These are phyloP conservation scores for Agrotis puta DNA, from an alignment of 2,888 invertebrate genomes.

Conservation along the genomic window DNA sequence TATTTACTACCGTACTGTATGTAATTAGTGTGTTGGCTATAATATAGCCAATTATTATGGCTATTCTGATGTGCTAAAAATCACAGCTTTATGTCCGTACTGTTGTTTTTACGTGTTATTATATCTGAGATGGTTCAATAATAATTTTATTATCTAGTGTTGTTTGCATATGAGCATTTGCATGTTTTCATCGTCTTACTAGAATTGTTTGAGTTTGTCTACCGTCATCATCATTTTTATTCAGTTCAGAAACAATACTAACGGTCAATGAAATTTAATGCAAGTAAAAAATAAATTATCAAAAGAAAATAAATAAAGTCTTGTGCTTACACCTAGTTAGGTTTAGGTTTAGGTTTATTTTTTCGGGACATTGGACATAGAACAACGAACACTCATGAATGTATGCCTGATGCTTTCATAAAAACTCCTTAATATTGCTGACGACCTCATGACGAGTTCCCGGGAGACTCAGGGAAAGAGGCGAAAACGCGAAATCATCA, in stretches of 20 bases:
- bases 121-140: slow-evolving; percentile 8
- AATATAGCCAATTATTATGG: slow-evolving; percentile 9
- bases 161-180: slow-evolving; percentile 25
- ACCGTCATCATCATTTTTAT: neutral
- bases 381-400: neutral
- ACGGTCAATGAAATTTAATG: neutral
- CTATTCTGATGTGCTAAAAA: slow-evolving; percentile 29
- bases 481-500: no score
- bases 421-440: neutral
- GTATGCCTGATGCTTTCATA: no score
- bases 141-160: neutral
- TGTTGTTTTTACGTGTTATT: slow-evolving; percentile 22
- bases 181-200: neutral
- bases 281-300: neutral
- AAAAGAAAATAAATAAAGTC: no score
- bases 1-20: slow-evolving; percentile 8
- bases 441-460: neutral
- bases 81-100: slow-evolving; percentile 2
- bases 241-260: neutral
- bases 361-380: no score
- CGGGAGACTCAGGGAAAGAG: no score
- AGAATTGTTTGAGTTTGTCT: neutral
- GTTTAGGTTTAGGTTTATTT: no score
- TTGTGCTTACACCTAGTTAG: no score
- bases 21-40: slow-evolving; percentile 29